Percentiles rank a stretch among this genome's conserved stretches.
Conservation (phyloP, 2,113 vertebrate genomes). For the Rattus rattus region DNA sequence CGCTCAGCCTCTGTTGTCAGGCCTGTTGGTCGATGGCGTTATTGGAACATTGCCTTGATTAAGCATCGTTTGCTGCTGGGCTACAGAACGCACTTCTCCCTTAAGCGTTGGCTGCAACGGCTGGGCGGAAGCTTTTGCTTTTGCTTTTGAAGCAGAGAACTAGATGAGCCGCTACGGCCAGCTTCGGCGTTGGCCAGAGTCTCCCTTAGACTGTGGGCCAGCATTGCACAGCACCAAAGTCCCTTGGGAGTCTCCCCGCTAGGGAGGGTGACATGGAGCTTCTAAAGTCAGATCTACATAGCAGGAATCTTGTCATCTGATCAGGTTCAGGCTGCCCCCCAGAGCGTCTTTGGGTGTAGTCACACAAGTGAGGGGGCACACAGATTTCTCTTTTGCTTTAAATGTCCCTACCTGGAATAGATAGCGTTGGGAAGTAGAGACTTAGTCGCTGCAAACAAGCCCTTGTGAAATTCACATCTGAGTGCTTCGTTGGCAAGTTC, state of each 20-base stretch:
- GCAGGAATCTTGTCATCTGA: not conserved
- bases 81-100: not conserved
- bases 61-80: not conserved
- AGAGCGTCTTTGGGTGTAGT: not conserved
- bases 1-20: not conserved
- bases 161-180: not conserved
- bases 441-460: too few relatives aligned
- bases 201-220: not conserved
- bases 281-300: not conserved
- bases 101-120: not conserved
- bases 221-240: rapidly evolving
- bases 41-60: not conserved
- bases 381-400: not conserved
- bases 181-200: not conserved
- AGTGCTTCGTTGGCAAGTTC: constrained; percentile 33
- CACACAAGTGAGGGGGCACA: not conserved
- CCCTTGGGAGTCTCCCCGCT: not conserved
- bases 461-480: not conserved
- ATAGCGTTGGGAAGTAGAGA: not conserved
- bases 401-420: not conserved
- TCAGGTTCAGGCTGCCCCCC: not conserved
- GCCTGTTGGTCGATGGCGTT: not conserved
- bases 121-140: not conserved
- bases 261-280: not conserved
- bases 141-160: not conserved